These are phyloP conservation scores for Limonius californicus DNA, from an alignment of 1,140 invertebrate species.

Conservation along the genomic window DNA sequence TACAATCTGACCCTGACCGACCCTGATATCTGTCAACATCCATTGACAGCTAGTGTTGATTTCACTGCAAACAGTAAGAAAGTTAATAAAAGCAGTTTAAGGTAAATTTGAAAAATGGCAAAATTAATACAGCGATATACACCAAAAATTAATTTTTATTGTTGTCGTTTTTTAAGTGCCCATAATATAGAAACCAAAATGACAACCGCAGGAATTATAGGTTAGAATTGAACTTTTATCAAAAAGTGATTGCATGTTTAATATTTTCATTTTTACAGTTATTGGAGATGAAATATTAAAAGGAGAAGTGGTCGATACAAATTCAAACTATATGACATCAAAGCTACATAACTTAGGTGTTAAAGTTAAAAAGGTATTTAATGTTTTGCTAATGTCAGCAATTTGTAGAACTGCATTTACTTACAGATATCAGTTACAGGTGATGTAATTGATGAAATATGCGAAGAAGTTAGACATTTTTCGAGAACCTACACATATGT, in stretches of 20 bases:
- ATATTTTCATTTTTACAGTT: conserved; percentile 47
- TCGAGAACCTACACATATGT: conserved; percentile 62
- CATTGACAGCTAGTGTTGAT: no score
- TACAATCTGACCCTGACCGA: no score
- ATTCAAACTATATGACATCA: conserved; percentile 66
- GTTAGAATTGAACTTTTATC: not conserved
- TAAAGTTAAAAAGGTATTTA: conserved; percentile 56
- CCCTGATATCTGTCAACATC: no score
- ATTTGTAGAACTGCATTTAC: conserved; percentile 20
- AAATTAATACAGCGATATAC: no score
- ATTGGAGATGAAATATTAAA: conserved; percentile 87
- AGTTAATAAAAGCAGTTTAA: no score
- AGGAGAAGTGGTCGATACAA: conserved; percentile 71
- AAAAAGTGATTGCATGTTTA: not conserved
- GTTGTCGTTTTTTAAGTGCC: no score
- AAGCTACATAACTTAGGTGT: conserved; percentile 64
- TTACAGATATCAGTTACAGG: conserved; percentile 64
- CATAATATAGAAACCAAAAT: not conserved
- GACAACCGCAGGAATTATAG: not conserved
- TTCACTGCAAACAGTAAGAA: no score
- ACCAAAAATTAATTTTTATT: no score
- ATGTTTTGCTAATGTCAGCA: conserved; percentile 9
- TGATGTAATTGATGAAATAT: conserved; percentile 68
- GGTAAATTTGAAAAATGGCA: no score
- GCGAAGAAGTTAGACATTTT: conserved; percentile 63